Base-by-base conservation (phyloP, 2,113 vertebrate species). In the Proteles cristata region DNA sequence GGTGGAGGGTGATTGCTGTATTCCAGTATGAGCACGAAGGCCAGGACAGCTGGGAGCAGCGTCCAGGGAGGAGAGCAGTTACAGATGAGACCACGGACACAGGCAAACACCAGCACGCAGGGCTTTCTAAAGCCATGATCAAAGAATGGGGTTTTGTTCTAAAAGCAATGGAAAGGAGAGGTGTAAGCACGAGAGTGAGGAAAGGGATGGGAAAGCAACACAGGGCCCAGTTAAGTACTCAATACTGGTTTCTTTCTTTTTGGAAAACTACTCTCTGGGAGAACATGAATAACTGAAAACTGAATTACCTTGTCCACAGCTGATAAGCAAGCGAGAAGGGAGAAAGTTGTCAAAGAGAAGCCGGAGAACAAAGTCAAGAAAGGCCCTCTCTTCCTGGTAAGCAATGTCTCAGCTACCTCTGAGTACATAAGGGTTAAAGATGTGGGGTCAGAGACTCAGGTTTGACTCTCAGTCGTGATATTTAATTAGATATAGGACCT, bases 121-220 rank as follows among this genome's bases (percentile, higher is more conserved):
- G 61, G 11, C 31, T 55, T 94, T 94, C 90, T 74, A n/a, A 95
- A 94, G 28, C 8, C 39, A 63, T 33, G 10, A 6, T 89, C 77
- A 96, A 84, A 92, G 86, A 89, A 11, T 10, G 50, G 25, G 31
- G 71, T 23, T 93, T 96, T 93, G 88, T 97, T 93, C 71, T 88
- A 88, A 84, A 50, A 50, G 4, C 23, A 63, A 86, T 6, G 16
- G 53, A 89, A 95, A 88, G 69, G 48, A 90, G 73, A 45, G 11
- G 50, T 87, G 86, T 86, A 48, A 90, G 25, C 50, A 68, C 63
- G 83, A 19, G 31, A 50, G 11, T 12, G 28, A 74, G 65, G 21
- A 28, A 80, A 93, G 26, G 45, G 50, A 68, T 69, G 23, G 58
- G 74, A 93, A 92, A 89, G 83, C 10, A 61, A 96, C 63, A 69